A percentile compares a stretch with the other conserved stretches of the same genome.
These are phyloP conservation scores for Podarcis siculus DNA, from an alignment of 2,797 vertebrate genomes.

Conservation along the genomic window DNA sequence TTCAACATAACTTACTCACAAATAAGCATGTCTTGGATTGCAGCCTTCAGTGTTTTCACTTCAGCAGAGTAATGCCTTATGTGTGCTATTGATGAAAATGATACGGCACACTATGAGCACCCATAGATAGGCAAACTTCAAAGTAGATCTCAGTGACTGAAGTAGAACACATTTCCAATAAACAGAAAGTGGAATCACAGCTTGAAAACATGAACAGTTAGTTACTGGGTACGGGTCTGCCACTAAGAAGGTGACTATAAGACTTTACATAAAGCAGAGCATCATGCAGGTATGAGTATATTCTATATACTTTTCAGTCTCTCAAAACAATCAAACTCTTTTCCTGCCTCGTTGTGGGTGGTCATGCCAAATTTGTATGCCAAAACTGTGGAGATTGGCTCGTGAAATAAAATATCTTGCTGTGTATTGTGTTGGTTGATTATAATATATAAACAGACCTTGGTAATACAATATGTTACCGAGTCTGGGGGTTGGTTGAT, in stretches of 20 bases:
- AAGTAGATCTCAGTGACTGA: background rate
- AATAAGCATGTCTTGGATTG: too few relatives aligned
- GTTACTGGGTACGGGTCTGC: background rate
- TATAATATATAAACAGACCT: background rate
- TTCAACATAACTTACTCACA: background rate
- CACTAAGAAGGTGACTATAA: background rate
- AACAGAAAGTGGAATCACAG: background rate
- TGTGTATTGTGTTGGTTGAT: background rate
- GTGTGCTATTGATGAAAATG: background rate
- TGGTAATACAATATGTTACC: background rate
- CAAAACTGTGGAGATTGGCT: constrained; percentile 23
- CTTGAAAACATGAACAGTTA: background rate
- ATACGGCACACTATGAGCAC: background rate
- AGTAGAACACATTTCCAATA: background rate
- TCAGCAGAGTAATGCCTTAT: background rate
- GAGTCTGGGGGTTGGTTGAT: background rate
- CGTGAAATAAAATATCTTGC: background rate
- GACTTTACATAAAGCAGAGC: background rate
- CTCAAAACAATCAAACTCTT: constrained; percentile 12
- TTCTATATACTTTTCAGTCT: background rate
- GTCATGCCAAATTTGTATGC: constrained; percentile 1
- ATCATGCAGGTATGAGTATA: background rate
- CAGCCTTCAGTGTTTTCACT: background rate
- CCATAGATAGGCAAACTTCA: background rate
- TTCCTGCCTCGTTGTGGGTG: background rate